Percentiles rank a stretch among this genome's conserved stretches.
Conservation (phyloP, 64 coral and sea anemone species). For the Pocillopora verrucosa region DNA sequence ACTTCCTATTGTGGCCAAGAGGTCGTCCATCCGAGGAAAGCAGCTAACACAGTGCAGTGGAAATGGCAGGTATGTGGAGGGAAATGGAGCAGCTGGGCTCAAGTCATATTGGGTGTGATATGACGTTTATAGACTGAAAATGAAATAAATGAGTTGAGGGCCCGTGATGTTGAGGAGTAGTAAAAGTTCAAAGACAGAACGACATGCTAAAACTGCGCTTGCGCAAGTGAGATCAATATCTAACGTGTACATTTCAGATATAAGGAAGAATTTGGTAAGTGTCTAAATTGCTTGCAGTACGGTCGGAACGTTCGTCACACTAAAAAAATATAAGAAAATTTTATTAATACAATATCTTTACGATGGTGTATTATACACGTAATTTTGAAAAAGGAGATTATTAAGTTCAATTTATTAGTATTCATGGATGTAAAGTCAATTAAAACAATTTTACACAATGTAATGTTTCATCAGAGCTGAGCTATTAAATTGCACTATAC, state of each 20-base stretch:
- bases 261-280: too few species aligned
- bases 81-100: slow-evolving; percentile 27
- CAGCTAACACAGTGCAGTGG: slow-evolving; percentile 35
- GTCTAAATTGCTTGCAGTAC: too few species aligned
- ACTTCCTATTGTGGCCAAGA: slow-evolving; percentile 61
- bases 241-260: too few species aligned
- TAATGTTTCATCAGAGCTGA: too few species aligned
- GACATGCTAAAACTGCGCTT: too few species aligned
- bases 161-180: background rate
- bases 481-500: too few species aligned
- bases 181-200: too few species aligned
- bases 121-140: background rate
- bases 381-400: background rate
- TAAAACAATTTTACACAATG: too few species aligned
- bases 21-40: slow-evolving; percentile 25
- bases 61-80: slow-evolving; percentile 29
- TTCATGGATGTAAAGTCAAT: background rate
- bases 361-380: background rate
- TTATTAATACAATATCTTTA: background rate
- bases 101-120: slow-evolving; percentile 88
- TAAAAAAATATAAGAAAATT: background rate
- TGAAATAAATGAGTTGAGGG: background rate
- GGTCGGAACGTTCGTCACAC: too few species aligned
- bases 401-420: background rate
- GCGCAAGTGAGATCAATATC: too few species aligned